Percentiles rank a stretch among this genome's conserved stretches.
Conservation (phyloP, 2,113 vertebrate genomes). For the human (Homo sapiens) region DNA sequence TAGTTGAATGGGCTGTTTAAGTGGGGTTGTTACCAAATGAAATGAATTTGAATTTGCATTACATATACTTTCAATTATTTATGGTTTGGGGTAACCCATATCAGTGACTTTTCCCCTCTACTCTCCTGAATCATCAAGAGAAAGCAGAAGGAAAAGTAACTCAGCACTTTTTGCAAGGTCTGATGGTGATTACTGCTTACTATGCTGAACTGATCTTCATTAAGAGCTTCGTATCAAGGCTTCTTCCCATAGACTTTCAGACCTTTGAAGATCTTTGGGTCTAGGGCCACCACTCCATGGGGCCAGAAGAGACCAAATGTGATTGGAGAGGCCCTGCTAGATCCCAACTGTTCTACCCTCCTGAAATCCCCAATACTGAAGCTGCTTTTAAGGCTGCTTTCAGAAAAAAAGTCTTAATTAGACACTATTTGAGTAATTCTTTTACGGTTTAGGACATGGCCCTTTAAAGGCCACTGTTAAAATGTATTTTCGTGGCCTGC, state of each 20-base stretch:
- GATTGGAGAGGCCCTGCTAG: background rate
- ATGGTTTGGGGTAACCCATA: conserved; percentile 33
- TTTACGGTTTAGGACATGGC: no score
- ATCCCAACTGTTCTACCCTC: background rate
- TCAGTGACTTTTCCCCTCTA: conserved; percentile 57
- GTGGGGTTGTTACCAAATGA: conserved; percentile 49
- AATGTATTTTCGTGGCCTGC: background rate
- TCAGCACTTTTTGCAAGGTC: conserved; percentile 47
- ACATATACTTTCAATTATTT: conserved; percentile 63
- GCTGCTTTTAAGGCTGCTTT: background rate
- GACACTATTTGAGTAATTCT: background rate
- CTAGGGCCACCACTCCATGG: background rate
- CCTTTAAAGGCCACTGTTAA: background rate
- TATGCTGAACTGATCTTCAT: background rate
- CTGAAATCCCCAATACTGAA: background rate
- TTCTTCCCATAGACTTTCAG: conserved; percentile 14
- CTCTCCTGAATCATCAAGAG: conserved; percentile 35
- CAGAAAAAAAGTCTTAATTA: background rate
- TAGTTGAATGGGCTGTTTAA: conserved; percentile 53
- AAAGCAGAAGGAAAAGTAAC: conserved; percentile 38
- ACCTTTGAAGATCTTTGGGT: conserved; percentile 4
- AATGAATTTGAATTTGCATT: conserved; percentile 55
- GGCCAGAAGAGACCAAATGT: background rate
- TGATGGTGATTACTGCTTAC: background rate
- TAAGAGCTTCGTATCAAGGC: background rate